phyloP scores from a whole-genome alignment of 2,888 invertebrate genomes.

The Sphaerophoria rueppellii region DNA sequence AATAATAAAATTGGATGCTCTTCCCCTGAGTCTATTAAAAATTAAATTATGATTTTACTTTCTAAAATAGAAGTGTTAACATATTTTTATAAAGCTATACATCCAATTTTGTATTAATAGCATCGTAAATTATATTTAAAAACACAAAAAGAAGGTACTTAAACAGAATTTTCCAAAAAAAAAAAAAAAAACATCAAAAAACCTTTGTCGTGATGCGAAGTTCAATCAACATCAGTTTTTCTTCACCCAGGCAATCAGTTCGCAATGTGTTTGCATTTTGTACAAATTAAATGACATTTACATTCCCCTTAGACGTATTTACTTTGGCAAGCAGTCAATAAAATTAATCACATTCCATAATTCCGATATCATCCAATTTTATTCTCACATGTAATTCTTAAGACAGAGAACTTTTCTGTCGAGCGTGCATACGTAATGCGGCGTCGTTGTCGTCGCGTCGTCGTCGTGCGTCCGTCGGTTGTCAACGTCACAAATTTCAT shows the following conservation, averaged over 20 bases:
- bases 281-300: constrained; percentile 66
- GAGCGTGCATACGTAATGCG: background rate
- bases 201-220: background rate
- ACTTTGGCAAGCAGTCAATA: constrained; percentile 67
- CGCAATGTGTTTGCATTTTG: constrained; percentile 37
- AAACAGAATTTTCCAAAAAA: background rate
- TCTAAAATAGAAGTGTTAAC: constrained; percentile 38
- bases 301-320: constrained; percentile 64
- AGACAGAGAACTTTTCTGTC: too few relatives aligned
- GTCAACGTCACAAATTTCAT: constrained; percentile 4
- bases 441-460: background rate
- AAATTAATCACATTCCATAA: constrained; percentile 69
- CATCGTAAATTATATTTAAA: constrained; percentile 28
- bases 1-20: constrained; percentile 11
- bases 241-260: constrained; percentile 37
- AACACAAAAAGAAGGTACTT: constrained; percentile 7
- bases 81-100: constrained; percentile 24
- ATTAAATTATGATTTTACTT: constrained; percentile 28
- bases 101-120: constrained; percentile 37
- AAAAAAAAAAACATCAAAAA: constrained; percentile 10
- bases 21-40: constrained; percentile 27
- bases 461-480: too few relatives aligned
- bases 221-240: constrained; percentile 47
- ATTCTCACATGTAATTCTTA: background rate
- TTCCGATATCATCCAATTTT: constrained; percentile 6